Evolutionary conservation across 2,113 vertebrate genomes (phyloP).

Genomic region (Etheostoma spectabile): DNA sequence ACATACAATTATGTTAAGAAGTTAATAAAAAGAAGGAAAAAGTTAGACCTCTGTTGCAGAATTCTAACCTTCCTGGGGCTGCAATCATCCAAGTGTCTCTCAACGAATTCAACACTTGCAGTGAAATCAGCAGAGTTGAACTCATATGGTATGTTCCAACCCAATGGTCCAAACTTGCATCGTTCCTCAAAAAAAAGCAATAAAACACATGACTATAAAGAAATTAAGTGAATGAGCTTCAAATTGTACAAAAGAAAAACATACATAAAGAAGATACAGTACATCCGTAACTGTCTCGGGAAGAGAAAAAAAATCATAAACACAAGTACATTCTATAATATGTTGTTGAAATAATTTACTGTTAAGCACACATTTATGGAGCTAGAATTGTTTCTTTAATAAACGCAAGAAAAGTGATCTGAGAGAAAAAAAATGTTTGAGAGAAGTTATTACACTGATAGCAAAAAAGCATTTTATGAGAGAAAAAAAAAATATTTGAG

Average conservation of each 20-base stretch:
- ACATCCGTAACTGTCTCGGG: neutral
- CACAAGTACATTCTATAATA: neutral
- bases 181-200: constrained; percentile 77
- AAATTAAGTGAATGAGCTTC: neutral
- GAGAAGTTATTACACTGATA: too few species aligned
- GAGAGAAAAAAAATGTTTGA: too few species aligned
- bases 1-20: neutral
- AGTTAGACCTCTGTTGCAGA: neutral
- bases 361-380: neutral
- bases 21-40: too few species aligned
- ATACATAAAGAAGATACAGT: too few species aligned
- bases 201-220: neutral
- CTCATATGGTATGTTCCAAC: constrained; percentile 90
- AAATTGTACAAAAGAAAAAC: neutral
- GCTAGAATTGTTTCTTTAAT: too few species aligned
- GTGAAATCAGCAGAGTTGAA: constrained; percentile 86
- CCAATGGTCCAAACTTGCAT: constrained; percentile 87
- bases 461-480: too few species aligned
- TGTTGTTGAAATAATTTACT: neutral
- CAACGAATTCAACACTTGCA: constrained; percentile 89
- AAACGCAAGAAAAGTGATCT: too few species aligned
- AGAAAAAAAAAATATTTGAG: too few species aligned
- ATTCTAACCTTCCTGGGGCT: constrained; percentile 85
- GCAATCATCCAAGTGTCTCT: constrained; percentile 89
- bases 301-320: neutral